Percentiles rank a stretch among this genome's conserved stretches.
These are phyloP conservation scores for Holothuria leucospilota DNA, from an alignment of 53 echinoderm and acorn worm genomes.

Conservation along the genomic window DNA sequence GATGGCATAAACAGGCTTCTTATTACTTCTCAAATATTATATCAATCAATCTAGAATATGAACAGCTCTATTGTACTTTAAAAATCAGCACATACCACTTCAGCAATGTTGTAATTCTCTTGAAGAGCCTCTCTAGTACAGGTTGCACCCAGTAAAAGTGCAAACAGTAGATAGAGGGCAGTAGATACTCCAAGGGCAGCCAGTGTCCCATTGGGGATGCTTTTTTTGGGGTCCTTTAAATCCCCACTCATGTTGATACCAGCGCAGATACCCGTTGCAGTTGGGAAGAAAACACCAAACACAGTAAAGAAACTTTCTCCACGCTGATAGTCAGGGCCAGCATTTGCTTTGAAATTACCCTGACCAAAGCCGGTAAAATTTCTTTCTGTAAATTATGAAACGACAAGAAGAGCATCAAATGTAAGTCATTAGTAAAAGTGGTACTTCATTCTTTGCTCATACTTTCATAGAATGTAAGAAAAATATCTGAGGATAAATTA, in stretches of 20 bases:
- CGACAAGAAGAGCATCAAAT: background rate
- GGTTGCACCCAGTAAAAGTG: constrained; percentile 80
- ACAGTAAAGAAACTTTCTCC: constrained; percentile 96
- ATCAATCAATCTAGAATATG: too few species aligned
- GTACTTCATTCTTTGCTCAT: too few species aligned
- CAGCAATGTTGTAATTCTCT: constrained; percentile 95
- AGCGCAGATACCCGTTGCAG: constrained; percentile 96
- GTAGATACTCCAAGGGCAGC: constrained; percentile 91
- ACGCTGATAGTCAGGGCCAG: constrained; percentile 72
- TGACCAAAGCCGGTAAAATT: constrained; percentile 84
- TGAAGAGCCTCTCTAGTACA: constrained; percentile 78
- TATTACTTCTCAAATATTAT: too few species aligned
- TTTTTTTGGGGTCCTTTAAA: constrained; percentile 78
- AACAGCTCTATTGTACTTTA: too few species aligned
- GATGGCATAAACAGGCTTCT: too few species aligned
- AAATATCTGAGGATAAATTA: too few species aligned
- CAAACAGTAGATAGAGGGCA: constrained; percentile 86
- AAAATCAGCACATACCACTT: constrained; percentile 68
- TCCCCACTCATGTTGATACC: constrained; percentile 99
- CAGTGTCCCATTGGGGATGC: constrained; percentile 90
- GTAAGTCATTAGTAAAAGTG: background rate
- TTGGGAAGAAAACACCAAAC: constrained; percentile 98
- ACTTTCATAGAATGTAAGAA: too few species aligned
- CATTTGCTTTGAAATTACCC: constrained; percentile 77
- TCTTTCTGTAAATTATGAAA: constrained; percentile 58